Evolutionary conservation across 2,797 vertebrate species (phyloP).

Genomic region (Lacerta agilis): DNA sequence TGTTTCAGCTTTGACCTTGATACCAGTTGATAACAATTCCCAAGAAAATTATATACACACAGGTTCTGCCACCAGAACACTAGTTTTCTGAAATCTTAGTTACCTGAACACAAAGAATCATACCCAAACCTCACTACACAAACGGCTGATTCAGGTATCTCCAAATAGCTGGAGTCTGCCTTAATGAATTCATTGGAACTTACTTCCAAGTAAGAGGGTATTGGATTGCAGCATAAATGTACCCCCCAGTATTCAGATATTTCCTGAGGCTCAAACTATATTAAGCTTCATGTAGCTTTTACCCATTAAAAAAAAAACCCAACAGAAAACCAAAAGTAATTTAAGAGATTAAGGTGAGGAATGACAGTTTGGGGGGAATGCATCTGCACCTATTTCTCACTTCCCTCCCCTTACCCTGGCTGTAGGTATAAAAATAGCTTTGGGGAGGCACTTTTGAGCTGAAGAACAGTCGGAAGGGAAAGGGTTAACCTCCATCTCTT

Average conservation of each 20-base stretch:
- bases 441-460: neutral
- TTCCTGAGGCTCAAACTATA: neutral
- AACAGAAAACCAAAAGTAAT: neutral
- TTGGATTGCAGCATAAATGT: neutral
- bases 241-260: neutral
- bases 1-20: neutral
- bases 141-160: neutral
- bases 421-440: neutral
- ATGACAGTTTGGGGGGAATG: accelerated
- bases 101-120: too few relatives aligned
- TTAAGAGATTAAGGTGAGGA: neutral
- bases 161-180: neutral
- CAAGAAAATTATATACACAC: neutral
- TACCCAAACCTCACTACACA: too few relatives aligned
- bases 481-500: neutral
- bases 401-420: neutral
- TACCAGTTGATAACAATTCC: neutral
- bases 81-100: too few relatives aligned
- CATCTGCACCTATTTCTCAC: neutral
- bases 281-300: neutral
- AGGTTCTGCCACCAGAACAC: too few relatives aligned
- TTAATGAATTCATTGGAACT: neutral
- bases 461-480: neutral
- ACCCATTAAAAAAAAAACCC: neutral
- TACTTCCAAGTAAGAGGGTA: neutral